These are phyloP conservation scores for Luscinia megarhynchos DNA, from an alignment of 2,797 vertebrate species.

Conservation along the genomic window DNA sequence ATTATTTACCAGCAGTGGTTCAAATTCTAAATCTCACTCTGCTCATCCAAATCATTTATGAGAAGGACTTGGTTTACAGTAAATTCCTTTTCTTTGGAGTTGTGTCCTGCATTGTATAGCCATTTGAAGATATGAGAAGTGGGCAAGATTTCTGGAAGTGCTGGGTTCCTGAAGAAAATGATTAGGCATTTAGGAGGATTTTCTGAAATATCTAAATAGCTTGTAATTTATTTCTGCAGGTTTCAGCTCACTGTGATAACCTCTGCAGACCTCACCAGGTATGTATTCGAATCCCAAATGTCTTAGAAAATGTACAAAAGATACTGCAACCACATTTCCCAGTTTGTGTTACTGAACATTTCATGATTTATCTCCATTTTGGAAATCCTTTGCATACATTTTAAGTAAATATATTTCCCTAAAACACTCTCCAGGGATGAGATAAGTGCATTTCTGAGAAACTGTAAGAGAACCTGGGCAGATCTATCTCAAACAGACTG, in stretches of 20 bases:
- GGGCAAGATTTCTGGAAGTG: background rate
- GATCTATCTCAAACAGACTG: background rate
- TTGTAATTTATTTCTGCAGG: background rate
- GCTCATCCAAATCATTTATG: background rate
- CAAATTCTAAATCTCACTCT: background rate
- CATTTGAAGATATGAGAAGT: background rate
- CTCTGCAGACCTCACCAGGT: background rate
- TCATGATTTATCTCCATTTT: background rate
- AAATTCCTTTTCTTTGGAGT: background rate
- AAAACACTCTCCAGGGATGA: background rate
- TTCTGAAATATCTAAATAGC: background rate
- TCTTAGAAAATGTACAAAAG: background rate
- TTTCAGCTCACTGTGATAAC: background rate
- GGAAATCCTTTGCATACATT: background rate
- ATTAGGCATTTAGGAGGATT: background rate
- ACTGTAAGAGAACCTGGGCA: background rate
- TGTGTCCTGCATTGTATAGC: background rate
- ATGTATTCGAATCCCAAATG: background rate
- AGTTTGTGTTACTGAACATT: background rate
- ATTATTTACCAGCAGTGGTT: background rate
- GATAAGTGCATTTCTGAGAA: slow-evolving; percentile 16
- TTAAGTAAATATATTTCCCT: background rate
- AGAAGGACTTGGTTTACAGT: background rate
- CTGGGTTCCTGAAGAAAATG: background rate
- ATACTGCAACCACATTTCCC: background rate